Conservation (phyloP, 2,113 vertebrate species). For the Gnathonemus echidnorhynchus region DNA sequence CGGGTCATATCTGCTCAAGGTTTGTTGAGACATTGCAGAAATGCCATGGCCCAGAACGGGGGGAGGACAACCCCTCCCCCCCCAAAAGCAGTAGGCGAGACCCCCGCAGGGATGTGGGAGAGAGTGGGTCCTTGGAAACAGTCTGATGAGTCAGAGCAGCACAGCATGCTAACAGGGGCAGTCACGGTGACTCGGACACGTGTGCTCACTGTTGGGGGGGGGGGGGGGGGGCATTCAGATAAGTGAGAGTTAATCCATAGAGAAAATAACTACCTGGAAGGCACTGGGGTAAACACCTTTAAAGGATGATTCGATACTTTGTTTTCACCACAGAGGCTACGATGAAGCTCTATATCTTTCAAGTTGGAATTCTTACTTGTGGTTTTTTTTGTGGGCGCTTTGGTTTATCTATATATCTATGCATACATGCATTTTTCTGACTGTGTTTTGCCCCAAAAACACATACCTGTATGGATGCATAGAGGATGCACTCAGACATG, state of each 20-base stretch:
- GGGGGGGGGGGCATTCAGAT: neutral
- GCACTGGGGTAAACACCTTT: neutral
- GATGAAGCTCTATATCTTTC: neutral
- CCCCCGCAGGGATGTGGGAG: neutral
- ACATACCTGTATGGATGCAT: neutral
- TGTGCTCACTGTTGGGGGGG: neutral
- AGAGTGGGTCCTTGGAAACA: neutral
- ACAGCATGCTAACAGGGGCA: neutral
- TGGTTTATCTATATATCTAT: neutral
- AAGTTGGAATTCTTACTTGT: neutral
- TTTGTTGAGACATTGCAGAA: neutral
- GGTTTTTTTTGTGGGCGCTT: neutral
- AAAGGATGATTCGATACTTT: neutral
- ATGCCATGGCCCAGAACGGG: neutral
- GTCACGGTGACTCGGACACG: neutral
- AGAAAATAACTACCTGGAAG: neutral
- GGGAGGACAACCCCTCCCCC: neutral
- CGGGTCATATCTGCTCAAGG: neutral
- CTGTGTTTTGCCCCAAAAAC: neutral
- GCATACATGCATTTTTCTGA: neutral
- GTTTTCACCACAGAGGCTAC: neutral
- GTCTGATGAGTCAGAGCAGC: neutral
- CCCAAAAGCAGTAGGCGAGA: neutral
- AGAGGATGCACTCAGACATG: neutral
- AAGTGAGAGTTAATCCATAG: neutral